These are phyloP conservation scores for Calameuta pallipes DNA, from an alignment of 2,888 invertebrate genomes.

Conservation along the genomic window DNA sequence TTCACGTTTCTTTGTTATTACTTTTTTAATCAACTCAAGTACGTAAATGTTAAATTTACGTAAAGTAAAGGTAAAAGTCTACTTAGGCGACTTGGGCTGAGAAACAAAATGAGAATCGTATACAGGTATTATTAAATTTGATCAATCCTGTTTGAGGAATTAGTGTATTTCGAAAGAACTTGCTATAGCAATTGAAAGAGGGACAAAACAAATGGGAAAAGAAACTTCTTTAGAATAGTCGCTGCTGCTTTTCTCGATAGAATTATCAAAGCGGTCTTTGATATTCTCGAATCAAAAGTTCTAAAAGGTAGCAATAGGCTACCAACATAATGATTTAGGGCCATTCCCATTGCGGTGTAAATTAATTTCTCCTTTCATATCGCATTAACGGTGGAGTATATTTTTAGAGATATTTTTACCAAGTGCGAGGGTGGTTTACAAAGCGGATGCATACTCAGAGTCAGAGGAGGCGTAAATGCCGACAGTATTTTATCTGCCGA, in stretches of 20 bases:
- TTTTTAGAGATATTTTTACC: conserved; percentile 27
- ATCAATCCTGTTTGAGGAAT: background rate
- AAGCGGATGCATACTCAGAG: conserved; percentile 35
- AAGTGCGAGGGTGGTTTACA: conserved; percentile 36
- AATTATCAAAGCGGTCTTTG: background rate
- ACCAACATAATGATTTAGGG: background rate
- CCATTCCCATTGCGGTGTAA: background rate
- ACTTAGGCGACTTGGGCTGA: background rate
- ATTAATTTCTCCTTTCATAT: background rate
- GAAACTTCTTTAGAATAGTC: background rate
- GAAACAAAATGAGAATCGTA: background rate
- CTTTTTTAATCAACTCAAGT: background rate
- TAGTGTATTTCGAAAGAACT: background rate
- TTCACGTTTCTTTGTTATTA: background rate
- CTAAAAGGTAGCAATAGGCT: background rate
- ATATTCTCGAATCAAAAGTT: background rate
- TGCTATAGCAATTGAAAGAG: background rate
- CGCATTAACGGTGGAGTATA: background rate
- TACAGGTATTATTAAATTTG: background rate
- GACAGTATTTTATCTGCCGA: conserved; percentile 37
- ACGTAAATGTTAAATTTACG: background rate
- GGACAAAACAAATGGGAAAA: background rate
- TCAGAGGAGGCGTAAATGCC: conserved; percentile 33
- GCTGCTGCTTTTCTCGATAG: background rate
- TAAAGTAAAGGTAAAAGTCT: background rate